These are phyloP conservation scores for Pollenia angustigena DNA, from an alignment of 2,888 invertebrate species.

Conservation along the genomic window DNA sequence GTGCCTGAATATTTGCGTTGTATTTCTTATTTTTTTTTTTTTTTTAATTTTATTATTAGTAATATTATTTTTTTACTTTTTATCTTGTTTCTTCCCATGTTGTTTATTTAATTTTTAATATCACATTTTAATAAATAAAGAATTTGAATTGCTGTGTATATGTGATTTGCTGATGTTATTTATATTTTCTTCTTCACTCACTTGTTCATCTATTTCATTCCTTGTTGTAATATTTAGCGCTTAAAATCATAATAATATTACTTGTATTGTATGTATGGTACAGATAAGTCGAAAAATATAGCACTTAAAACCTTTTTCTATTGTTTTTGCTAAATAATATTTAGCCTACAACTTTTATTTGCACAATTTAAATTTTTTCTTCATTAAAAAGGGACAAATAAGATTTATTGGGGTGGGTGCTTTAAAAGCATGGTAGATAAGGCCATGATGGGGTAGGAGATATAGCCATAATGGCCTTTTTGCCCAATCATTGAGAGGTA, in stretches of 20 bases:
- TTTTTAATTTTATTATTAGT: conserved; percentile 42
- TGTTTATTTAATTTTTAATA: conserved; percentile 64
- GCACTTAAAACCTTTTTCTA: neutral
- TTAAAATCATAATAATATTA: conserved; percentile 65
- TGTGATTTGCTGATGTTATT: conserved; percentile 29
- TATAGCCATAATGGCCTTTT: no score
- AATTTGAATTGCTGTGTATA: conserved; percentile 29
- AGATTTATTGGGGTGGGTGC: no score
- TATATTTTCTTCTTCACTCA: conserved; percentile 13
- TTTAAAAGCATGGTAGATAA: no score
- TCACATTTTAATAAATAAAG: conserved; percentile 56
- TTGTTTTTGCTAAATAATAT: no score
- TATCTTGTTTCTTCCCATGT: conserved; percentile 42
- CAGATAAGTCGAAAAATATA: neutral
- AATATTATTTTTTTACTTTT: conserved; percentile 29
- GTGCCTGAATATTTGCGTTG: conserved; percentile 4
- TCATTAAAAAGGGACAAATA: no score
- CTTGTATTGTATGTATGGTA: conserved; percentile 26
- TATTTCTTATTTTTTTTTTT: neutral
- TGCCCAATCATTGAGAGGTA: no score
- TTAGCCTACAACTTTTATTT: no score
- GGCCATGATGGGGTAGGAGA: no score
- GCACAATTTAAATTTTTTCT: no score
- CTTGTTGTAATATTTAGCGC: conserved; percentile 62
- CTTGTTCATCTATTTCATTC: conserved; percentile 42